Evolutionary conservation across 2,888 invertebrate genomes (phyloP), one percentile per base, ranked within the genome.

Genomic region (Elegia similella): DNA sequence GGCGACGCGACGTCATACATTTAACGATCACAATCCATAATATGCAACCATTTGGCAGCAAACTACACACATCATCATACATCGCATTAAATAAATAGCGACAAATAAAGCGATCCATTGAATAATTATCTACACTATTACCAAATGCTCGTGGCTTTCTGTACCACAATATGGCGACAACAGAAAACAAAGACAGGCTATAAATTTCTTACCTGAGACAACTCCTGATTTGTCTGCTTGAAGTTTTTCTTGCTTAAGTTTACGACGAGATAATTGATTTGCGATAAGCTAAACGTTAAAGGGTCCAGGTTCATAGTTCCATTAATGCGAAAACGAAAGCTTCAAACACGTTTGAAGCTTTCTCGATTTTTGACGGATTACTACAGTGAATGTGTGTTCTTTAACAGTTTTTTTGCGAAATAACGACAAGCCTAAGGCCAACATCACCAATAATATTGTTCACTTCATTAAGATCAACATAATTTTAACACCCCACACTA

Each of bases 301-400:
- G 98, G 96, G 95, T 98, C 98, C 95, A 98, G 97, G 96, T 97
- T 97, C 98, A 98, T 98, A 97, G 96, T 97, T 97, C 96, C 97
- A 95, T 95, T 94, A 95, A 95, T 93, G 93, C 95, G 94, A 94
- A 95, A 94, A 94, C 95, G 96, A 97, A 97, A 97, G 96, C 97
- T 97, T 97, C 97, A 97, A 97, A 95, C 94, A 93, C 92, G 94
- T 94, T 96, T 96, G 96, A 96, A 96, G 96, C 96, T 96, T 96
- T 96, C 96, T 95, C 93, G 93, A 94, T 94, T 93, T 94, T 93
- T 93, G 94, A 94, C 93, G 93, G 93, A 93, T 93, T 92, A 93
- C 93, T 88, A 92, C 79, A 69, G 76, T 82, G 79, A 83, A 84
- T 68, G 77, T 83, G 66, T 76, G 82, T 82, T 84, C 82, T 79